phyloP scores from a whole-genome alignment of 2,888 invertebrate genomes.

The Ptycholaimellus sp. region DNA sequence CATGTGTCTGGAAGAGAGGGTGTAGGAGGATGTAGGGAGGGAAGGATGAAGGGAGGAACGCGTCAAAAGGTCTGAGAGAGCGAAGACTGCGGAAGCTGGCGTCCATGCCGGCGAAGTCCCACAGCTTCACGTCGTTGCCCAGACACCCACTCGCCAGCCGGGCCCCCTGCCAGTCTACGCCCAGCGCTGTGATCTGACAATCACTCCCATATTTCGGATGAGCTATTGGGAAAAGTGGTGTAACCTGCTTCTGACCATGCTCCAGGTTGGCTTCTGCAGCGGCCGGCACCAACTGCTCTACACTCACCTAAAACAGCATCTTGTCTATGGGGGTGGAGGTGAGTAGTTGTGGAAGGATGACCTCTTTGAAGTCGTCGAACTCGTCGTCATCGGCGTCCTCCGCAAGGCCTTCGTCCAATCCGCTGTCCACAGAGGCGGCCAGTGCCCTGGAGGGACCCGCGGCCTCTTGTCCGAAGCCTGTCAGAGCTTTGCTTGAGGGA shows the following conservation, averaged over 20 bases:
- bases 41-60: too few relatives aligned
- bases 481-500: too few relatives aligned
- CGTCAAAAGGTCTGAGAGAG: too few relatives aligned
- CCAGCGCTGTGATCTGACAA: slow-evolving; percentile 39
- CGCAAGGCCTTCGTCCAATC: slow-evolving; percentile 22
- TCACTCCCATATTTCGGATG: too few relatives aligned
- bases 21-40: too few relatives aligned
- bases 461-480: too few relatives aligned
- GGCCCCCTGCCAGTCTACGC: slow-evolving; percentile 78
- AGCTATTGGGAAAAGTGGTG: too few relatives aligned
- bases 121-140: slow-evolving; percentile 81
- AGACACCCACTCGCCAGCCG: slow-evolving; percentile 66
- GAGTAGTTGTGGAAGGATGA: not conserved
- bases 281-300: slow-evolving; percentile 30
- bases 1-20: slow-evolving; percentile 40
- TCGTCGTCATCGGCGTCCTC: slow-evolving; percentile 26
- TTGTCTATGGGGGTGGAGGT: not conserved
- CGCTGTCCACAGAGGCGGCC: too few relatives aligned
- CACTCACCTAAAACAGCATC: slow-evolving; percentile 20
- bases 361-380: slow-evolving; percentile 11
- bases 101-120: slow-evolving; percentile 99
- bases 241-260: slow-evolving; percentile 69
- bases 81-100: slow-evolving; percentile 62
- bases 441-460: too few relatives aligned
- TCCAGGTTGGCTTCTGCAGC: slow-evolving; percentile 45